Evolutionary conservation across 2,888 invertebrate genomes (phyloP), one percentile per base, ranked within the genome.

Genomic region (Epistrophe eligans): DNA sequence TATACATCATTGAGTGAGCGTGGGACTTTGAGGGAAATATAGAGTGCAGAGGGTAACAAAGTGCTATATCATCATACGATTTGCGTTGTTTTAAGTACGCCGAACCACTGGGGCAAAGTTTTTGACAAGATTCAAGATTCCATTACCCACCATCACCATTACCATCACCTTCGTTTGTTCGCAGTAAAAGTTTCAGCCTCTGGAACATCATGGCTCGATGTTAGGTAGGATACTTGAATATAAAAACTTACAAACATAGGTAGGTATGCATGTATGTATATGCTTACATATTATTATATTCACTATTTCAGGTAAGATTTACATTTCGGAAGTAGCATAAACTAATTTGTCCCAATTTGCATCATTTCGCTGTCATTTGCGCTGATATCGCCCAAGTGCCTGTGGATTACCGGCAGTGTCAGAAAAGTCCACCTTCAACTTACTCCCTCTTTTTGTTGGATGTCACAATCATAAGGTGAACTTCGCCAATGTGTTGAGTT

Each of bases 271-370:
- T 4, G 2, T 45, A 48, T 5, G 1, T 4, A n/a, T n/a, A n/a
- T n/a, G n/a, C n/a, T n/a, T n/a, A 6, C 15, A 52, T 9, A n/a
- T n/a, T 50, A 9, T 50, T 9, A 55, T 71, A 60, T 43, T 73
- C 58, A 74, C 77, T 81, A 66, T 76, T 67, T 80, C 70, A 74
- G 84, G 80, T 84, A 64, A 84, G 80, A 84, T 84, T 84, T 84
- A 84, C 88, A 83, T 89, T 88, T 83, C 84, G 84, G 89, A 88
- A 83, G 87, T 87, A 83, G 85, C 88, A 84, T 89, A 89, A 89
- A 89, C 89, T 89, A 89, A 89, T 89, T 89, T 89, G 89, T 89
- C 79, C 89, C 89, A 89, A 89, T 89, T 89, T 89, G 89, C 89
- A 89, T 89, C 89, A 89, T 89, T 89, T 88, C 84, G 88, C 84